Percentiles rank a stretch among this genome's conserved stretches.
phyloP scores from a whole-genome alignment of 2,888 invertebrate genomes.

The Amphipoea oculea region DNA sequence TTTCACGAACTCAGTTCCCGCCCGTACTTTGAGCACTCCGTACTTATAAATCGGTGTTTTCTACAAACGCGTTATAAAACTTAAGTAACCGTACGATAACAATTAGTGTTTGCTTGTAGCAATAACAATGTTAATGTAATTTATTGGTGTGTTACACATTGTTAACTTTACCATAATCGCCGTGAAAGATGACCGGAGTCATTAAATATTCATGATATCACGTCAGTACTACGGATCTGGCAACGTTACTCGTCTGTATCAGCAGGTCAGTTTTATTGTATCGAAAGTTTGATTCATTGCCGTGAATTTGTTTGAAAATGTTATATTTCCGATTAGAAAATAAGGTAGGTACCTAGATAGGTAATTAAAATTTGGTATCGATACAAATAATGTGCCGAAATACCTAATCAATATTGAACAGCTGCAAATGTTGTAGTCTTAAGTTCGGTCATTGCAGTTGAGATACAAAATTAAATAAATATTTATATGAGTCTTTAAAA shows the following conservation, averaged over 20 bases:
- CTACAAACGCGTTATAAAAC: constrained; percentile 44
- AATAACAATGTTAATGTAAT: constrained; percentile 71
- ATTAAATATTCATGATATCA: constrained; percentile 79
- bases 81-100: constrained; percentile 25
- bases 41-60: constrained; percentile 42
- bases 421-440: background rate
- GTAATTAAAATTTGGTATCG: background rate
- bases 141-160: constrained; percentile 67
- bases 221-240: constrained; percentile 71
- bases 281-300: constrained; percentile 61
- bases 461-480: background rate
- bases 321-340: background rate
- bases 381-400: background rate
- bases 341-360: background rate
- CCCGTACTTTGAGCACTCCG: constrained; percentile 54
- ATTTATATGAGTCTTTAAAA: background rate
- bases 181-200: constrained; percentile 76
- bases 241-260: constrained; percentile 74
- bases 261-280: constrained; percentile 83
- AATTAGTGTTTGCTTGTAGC: constrained; percentile 69
- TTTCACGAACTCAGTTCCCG: constrained; percentile 65
- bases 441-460: background rate
- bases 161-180: constrained; percentile 69
- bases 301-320: background rate
- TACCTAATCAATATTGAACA: background rate